These are phyloP conservation scores for Coracias cyanogaster DNA, from an alignment of 2,797 vertebrate genomes.

Conservation along the genomic window DNA sequence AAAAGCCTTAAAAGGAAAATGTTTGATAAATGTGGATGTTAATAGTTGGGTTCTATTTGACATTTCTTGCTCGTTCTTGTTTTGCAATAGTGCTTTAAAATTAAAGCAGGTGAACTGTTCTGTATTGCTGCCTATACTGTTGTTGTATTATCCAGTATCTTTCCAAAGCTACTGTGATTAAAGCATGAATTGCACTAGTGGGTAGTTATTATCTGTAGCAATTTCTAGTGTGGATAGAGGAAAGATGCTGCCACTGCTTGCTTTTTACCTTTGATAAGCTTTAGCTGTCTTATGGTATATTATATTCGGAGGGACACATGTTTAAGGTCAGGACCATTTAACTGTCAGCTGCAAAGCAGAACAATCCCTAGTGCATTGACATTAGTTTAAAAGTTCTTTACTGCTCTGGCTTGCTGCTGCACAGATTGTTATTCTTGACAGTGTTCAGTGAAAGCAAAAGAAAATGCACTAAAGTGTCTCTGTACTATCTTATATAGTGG, in stretches of 20 bases:
- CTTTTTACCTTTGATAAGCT: background rate
- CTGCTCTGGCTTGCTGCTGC: background rate
- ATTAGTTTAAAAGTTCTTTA: background rate
- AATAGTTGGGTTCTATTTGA: background rate
- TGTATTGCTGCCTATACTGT: background rate
- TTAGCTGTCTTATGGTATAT: accelerated
- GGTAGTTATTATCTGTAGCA: background rate
- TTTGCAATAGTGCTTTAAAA: background rate
- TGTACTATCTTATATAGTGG: accelerated
- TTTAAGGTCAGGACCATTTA: background rate
- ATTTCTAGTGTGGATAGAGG: background rate
- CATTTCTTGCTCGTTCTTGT: background rate
- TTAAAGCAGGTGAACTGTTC: background rate
- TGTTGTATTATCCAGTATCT: background rate
- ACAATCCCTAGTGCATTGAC: background rate
- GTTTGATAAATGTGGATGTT: background rate
- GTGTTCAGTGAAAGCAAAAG: background rate
- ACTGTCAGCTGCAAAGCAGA: background rate
- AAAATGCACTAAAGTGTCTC: background rate
- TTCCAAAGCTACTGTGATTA: background rate
- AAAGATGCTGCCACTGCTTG: background rate
- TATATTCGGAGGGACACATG: background rate
- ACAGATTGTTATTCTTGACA: background rate
- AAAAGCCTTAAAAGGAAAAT: background rate
- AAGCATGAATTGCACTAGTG: background rate